Base-by-base conservation (phyloP, 2,797 vertebrate species). In the Lagorchestes hirsutus region DNA sequence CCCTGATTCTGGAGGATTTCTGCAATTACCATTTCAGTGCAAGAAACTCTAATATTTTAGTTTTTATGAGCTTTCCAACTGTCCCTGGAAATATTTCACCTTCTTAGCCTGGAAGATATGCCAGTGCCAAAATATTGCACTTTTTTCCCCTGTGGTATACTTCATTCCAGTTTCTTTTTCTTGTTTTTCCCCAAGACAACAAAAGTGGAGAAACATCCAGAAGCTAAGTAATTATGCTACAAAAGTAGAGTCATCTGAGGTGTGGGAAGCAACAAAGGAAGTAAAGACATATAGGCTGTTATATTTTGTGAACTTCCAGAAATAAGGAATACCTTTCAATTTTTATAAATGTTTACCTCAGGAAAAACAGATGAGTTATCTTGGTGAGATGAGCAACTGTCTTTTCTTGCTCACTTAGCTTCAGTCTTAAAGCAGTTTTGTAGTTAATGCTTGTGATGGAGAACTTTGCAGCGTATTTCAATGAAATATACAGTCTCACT, bases 401-500 rank as follows among this genome's bases (percentile, higher is more conserved):
- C 50, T 14, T 52, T 90, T 90, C 93, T 93, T 10, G 34, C 18
- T 96, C 93, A 74, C 92, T 97, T 95, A 22, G 87, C 40, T 91
- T 97, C 96, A 96, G 57, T 28, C n/a, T 95, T 90, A 97, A 40
- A 96, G 12, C 74, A 95, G 92, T 52, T 93, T 96, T 97, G 95
- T 90, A 96, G 96, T 18, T 54, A 95, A 96, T 31, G 92, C 5
- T 90, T 82, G 54, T 46, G 56, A 97, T 92, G 82, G 56, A 95
- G 54, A 82, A 94, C 96, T 97, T 96, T 91, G 22, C 90, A 74
- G 58, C 91, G 90, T 90, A 56, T 96, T 98, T 96, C 96, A 97
- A 96, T 96, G 92, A 97, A 92, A 94, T 0, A 29, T 96, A n/a
- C 96, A 97, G 16, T 87, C 94, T 92, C 91, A 92, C 28, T 54